These are phyloP conservation scores for Hemiscyllium ocellatum DNA, from an alignment of 2,113 vertebrate species.

Conservation along the genomic window DNA sequence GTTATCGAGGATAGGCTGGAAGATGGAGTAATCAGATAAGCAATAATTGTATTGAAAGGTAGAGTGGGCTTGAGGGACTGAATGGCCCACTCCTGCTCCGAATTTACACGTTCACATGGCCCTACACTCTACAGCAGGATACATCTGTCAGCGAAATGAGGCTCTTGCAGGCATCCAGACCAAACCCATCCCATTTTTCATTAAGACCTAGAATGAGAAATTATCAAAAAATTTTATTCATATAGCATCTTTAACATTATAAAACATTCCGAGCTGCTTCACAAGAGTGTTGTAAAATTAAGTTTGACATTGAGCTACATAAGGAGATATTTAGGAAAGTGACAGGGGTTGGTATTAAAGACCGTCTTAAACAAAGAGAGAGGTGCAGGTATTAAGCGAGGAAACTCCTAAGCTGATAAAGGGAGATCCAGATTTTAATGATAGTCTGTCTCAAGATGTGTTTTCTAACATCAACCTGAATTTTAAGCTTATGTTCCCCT, in stretches of 20 bases:
- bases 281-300: neutral
- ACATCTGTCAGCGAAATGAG: constrained; percentile 14
- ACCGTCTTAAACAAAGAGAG: neutral
- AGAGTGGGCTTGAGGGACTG: too few species aligned
- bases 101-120: too few species aligned
- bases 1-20: too few species aligned
- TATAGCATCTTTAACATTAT: neutral
- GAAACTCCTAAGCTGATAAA: neutral
- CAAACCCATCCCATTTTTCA: constrained; percentile 23
- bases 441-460: neutral
- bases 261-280: neutral
- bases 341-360: neutral
- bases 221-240: neutral
- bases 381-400: neutral
- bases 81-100: too few species aligned
- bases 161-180: constrained; percentile 15
- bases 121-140: neutral
- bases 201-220: neutral
- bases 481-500: neutral
- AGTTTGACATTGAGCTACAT: neutral
- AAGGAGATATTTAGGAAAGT: neutral
- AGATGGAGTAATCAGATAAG: too few species aligned
- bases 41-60: too few species aligned
- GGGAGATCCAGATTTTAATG: neutral
- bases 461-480: neutral